phyloP scores from a whole-genome alignment of 2,113 vertebrate species.

The Porphyrio hochstetteri region DNA sequence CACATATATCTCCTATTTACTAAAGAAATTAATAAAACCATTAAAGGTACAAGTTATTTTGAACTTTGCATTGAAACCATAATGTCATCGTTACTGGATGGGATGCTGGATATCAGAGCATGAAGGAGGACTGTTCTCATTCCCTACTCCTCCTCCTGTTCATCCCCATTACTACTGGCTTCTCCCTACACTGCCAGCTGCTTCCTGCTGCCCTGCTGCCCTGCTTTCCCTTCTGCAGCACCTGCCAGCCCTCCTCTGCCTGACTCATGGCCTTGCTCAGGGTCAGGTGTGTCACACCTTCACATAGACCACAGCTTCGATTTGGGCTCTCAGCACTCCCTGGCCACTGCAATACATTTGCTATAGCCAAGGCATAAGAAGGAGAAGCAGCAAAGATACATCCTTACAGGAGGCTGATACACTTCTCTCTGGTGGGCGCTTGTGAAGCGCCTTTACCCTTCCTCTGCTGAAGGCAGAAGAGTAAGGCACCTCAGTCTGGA shows the following conservation, averaged over 20 bases:
- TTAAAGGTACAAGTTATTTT: not conserved
- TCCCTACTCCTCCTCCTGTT: not conserved
- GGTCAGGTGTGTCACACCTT: not conserved
- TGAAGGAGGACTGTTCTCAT: fast-evolving
- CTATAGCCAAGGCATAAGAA: not conserved
- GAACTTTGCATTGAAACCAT: not conserved
- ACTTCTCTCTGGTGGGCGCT: not conserved
- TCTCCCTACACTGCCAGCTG: not conserved
- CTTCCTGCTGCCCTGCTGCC: not conserved
- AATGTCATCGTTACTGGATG: not conserved
- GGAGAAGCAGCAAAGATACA: not conserved
- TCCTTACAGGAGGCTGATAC: not conserved
- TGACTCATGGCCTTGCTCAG: not conserved
- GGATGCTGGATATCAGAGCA: not conserved
- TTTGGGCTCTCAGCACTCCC: not conserved
- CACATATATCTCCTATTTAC: not conserved
- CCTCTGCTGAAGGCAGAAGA: not conserved
- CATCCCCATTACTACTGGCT: not conserved
- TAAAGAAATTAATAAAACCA: not conserved
- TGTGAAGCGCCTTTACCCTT: not conserved
- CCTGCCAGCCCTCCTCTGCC: not conserved
- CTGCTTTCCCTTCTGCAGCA: not conserved
- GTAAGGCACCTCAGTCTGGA: not conserved
- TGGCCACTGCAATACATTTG: not conserved
- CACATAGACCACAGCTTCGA: not conserved